These are phyloP conservation scores for Himalopsyche japonica DNA, from an alignment of 2,888 invertebrate genomes.

Conservation along the genomic window DNA sequence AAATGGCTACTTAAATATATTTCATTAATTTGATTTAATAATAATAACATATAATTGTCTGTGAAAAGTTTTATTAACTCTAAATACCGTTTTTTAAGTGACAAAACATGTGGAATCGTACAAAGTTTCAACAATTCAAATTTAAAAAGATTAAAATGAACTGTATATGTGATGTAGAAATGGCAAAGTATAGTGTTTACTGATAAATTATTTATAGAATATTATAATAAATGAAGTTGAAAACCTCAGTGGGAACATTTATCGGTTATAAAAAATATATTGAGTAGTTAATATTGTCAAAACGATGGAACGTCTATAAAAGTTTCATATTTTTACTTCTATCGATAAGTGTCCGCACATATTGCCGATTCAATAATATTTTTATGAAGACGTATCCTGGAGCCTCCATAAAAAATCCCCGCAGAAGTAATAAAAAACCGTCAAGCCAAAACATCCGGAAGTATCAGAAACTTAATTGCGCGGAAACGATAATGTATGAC, in stretches of 20 bases:
- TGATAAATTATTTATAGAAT: neutral
- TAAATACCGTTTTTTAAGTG: too few species aligned
- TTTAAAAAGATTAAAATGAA: too few species aligned
- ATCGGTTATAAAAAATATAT: neutral
- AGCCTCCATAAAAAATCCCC: constrained; percentile 12
- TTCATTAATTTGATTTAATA: too few species aligned
- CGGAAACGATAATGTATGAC: constrained; percentile 30
- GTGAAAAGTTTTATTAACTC: too few species aligned
- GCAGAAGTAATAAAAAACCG: neutral
- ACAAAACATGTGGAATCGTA: too few species aligned
- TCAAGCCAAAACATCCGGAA: constrained; percentile 24
- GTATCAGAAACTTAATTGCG: constrained; percentile 34
- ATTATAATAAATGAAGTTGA: too few species aligned
- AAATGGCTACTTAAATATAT: too few species aligned
- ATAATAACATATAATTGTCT: too few species aligned
- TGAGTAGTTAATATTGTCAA: neutral
- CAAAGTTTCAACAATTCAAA: too few species aligned
- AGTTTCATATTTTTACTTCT: neutral
- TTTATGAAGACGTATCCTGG: constrained; percentile 30
- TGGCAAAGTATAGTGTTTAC: too few species aligned
- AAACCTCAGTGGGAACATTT: neutral
- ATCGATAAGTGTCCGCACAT: neutral
- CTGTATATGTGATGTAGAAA: too few species aligned
- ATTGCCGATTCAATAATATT: neutral
- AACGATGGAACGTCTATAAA: neutral